Base-by-base conservation (phyloP, 2,888 invertebrate species). In the Palloptera scutellata region DNA sequence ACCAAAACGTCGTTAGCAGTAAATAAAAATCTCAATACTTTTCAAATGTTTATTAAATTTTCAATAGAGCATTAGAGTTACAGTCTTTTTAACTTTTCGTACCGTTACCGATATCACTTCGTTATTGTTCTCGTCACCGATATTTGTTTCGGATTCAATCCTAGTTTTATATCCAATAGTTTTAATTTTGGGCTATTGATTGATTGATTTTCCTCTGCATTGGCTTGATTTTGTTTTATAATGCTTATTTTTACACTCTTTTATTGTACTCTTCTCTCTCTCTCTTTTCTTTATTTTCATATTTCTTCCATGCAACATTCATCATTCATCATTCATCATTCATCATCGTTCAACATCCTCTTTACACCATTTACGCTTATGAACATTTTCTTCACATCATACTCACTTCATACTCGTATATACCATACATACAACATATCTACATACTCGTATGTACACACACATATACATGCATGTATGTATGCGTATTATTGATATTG, bases 341-440 rank as follows among this genome's bases (percentile, higher is more conserved):
- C 30, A 30, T 30, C 30, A 6, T 19, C 12, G 3, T 53, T 53
- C 48, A 48, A 48, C 48, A 19, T 53, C 53, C n/a, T n/a, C n/a
- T n/a, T n/a, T n/a, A n/a, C n/a, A 53, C 15, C 1, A 48, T 48
- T 48, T 15, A 48, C n/a, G n/a, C 15, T 15, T 48, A 48, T 15
- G 48, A 3, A 15, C 48, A 17, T 11, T 19, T 17, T 53, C 53
- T 17, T 53, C 53, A 4, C 15, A 8, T 20, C 13, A 61, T n/a
- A 17, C 43, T 17, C 58, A 42, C 58, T 6, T 9, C 42, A 40
- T 10, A 40, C 57, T 30, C 40, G 1, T 13, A 30, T 11, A 30
- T 54, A 10, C 19, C 42, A 53, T 65, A 66, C 65, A 65, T 64
- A 64, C 60, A 69, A 64, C 48, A 66, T 61, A 58, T 61, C 66